Evolutionary conservation across 2,888 invertebrate species (phyloP).

Genomic region (Amphimallon solstitiale): DNA sequence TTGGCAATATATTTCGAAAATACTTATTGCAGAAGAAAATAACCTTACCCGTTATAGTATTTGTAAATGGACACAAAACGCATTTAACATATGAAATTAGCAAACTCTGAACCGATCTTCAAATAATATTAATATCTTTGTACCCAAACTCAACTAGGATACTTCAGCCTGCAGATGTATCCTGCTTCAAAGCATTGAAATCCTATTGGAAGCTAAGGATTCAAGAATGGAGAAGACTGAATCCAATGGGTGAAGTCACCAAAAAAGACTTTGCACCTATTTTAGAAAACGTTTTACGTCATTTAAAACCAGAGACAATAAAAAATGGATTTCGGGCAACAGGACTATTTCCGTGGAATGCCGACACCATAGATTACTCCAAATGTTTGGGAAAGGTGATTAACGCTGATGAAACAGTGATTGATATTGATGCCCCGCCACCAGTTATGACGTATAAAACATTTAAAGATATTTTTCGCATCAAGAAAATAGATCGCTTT

Average conservation of each 20-base stretch:
- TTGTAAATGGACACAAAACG: constrained; percentile 52
- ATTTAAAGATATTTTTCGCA: no score
- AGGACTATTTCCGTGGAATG: constrained; percentile 46
- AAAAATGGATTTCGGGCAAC: constrained; percentile 45
- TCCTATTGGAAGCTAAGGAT: constrained; percentile 35
- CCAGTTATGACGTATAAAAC: no score
- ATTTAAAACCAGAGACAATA: constrained; percentile 14
- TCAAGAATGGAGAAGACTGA: constrained; percentile 15
- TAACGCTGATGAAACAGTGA: no score
- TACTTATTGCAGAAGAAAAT: constrained; percentile 45
- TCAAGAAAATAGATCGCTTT: no score
- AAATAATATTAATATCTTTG: constrained; percentile 31
- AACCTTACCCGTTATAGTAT: constrained; percentile 55
- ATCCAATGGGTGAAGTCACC: constrained; percentile 16
- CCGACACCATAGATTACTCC: constrained; percentile 42
- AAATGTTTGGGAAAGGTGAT: constrained; percentile 43
- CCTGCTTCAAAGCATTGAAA: constrained; percentile 40
- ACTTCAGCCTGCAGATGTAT: constrained; percentile 37
- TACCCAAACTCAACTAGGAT: constrained; percentile 47
- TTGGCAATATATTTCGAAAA: constrained; percentile 46
- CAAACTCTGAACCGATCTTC: constrained; percentile 14
- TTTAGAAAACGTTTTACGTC: constrained; percentile 17
- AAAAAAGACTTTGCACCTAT: constrained; percentile 40
- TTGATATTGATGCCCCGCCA: no score
- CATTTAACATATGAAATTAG: constrained; percentile 22